These are phyloP conservation scores for Brachystomella parvula DNA, from an alignment of 1,140 invertebrate genomes.

Conservation along the genomic window DNA sequence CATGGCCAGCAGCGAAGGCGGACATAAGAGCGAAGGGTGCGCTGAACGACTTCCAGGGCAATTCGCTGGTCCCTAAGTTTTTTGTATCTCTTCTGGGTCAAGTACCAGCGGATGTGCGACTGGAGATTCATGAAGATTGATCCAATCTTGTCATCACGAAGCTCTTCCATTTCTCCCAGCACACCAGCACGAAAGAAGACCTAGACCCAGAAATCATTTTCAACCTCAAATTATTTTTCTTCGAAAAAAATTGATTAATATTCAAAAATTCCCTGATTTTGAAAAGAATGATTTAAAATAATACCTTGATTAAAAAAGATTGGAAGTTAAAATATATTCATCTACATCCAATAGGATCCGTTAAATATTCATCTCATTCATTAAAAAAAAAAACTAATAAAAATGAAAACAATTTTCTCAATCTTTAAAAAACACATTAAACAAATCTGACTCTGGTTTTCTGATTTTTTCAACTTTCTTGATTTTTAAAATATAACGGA, in stretches of 20 bases:
- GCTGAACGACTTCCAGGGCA: slow-evolving; percentile 26
- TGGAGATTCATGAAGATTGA: slow-evolving; percentile 55
- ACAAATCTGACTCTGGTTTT: too few species aligned
- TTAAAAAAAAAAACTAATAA: too few species aligned
- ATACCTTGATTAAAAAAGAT: too few species aligned
- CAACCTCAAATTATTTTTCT: not conserved
- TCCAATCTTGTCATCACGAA: slow-evolving; percentile 52
- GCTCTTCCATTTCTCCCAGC: slow-evolving; percentile 59
- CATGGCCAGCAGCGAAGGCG: slow-evolving; percentile 27
- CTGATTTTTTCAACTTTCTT: too few species aligned
- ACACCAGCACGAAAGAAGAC: slow-evolving; percentile 64
- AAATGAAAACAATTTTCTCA: too few species aligned
- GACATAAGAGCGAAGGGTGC: slow-evolving; percentile 22
- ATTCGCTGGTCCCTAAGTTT: slow-evolving; percentile 21
- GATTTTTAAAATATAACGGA: too few species aligned
- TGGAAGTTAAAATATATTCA: too few species aligned
- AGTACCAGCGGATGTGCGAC: slow-evolving; percentile 53
- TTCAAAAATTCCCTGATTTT: too few species aligned
- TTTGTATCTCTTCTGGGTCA: slow-evolving; percentile 47
- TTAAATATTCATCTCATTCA: too few species aligned
- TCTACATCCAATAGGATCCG: too few species aligned
- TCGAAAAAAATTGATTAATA: slow-evolving; percentile 17
- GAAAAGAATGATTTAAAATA: too few species aligned
- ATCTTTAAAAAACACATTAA: too few species aligned
- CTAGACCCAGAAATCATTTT: slow-evolving; percentile 38